A percentile compares a stretch with the other conserved stretches of the same genome.
These are phyloP conservation scores for Syngnathus scovelli DNA, from an alignment of 2,113 vertebrate species.

Conservation along the genomic window DNA sequence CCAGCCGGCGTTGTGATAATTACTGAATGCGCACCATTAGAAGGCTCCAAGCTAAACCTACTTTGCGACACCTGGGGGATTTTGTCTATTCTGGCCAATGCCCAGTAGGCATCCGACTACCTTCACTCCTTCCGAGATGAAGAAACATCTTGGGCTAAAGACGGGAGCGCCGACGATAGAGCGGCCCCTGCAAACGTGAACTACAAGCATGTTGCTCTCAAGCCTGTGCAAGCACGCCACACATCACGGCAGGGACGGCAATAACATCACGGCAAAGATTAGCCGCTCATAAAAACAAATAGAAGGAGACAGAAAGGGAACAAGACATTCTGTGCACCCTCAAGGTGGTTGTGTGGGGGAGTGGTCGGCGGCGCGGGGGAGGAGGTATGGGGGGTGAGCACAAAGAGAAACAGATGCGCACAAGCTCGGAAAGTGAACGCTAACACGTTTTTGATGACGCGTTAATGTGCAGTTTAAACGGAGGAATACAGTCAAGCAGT, in stretches of 20 bases:
- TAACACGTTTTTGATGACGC: not conserved
- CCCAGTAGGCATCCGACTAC: slow-evolving; percentile 71
- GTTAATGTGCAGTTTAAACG: not conserved
- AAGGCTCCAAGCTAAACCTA: slow-evolving; percentile 94
- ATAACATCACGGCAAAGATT: slow-evolving; percentile 18
- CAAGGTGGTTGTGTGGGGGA: slow-evolving; percentile 1
- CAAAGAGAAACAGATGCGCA: slow-evolving; percentile 23
- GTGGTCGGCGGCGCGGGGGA: not conserved
- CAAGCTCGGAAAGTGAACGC: not conserved
- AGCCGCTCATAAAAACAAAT: slow-evolving; percentile 15
- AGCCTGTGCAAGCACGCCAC: slow-evolving; percentile 18
- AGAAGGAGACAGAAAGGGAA: slow-evolving; percentile 4
- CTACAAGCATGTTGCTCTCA: slow-evolving; percentile 32
- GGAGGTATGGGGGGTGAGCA: not conserved
- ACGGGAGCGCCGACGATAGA: slow-evolving; percentile 52
- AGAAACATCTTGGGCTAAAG: slow-evolving; percentile 58
- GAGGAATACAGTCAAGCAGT: not conserved
- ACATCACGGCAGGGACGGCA: slow-evolving; percentile 30
- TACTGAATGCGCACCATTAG: slow-evolving; percentile 94
- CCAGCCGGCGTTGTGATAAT: slow-evolving; percentile 96
- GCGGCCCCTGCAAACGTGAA: slow-evolving; percentile 18
- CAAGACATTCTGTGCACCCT: slow-evolving; percentile 1
- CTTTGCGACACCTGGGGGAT: slow-evolving; percentile 82
- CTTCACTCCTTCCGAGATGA: slow-evolving; percentile 61
- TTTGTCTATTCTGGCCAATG: slow-evolving; percentile 81